Percentiles rank a stretch among this genome's conserved stretches.
These are phyloP conservation scores for Plusia festucae DNA, from an alignment of 2,888 invertebrate species.

Conservation along the genomic window DNA sequence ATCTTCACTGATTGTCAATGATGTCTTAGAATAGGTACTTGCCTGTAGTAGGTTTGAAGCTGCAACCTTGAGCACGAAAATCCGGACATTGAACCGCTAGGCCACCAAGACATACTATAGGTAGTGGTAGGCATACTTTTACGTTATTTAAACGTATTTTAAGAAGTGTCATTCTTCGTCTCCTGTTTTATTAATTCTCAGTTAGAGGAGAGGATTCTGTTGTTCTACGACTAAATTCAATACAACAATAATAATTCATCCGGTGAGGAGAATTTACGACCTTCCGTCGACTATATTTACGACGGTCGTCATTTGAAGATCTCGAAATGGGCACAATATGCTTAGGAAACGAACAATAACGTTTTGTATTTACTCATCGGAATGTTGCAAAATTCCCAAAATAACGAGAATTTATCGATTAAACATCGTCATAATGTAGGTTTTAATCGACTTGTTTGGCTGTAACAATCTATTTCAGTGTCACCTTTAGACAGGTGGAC, in stretches of 20 bases:
- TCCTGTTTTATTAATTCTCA: conserved; percentile 10
- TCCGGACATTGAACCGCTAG: too few relatives aligned
- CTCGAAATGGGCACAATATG: neutral
- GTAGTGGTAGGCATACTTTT: too few relatives aligned
- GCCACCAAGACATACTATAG: too few relatives aligned
- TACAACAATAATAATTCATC: conserved; percentile 30
- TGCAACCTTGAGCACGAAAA: too few relatives aligned
- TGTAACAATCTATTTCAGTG: conserved; percentile 37
- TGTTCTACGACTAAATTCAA: conserved; percentile 16
- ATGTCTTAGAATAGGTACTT: too few relatives aligned
- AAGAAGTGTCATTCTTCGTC: neutral
- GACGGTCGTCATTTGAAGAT: conserved; percentile 5
- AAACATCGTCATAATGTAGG: neutral
- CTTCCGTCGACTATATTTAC: conserved; percentile 11
- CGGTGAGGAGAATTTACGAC: conserved; percentile 34
- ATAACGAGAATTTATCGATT: conserved; percentile 9
- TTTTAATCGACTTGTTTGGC: neutral
- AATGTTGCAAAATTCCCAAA: neutral
- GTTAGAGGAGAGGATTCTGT: conserved; percentile 12
- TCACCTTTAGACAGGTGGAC: conserved; percentile 41
- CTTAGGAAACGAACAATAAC: conserved; percentile 12
- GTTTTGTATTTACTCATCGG: conserved; percentile 3
- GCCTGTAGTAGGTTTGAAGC: too few relatives aligned
- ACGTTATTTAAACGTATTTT: neutral
- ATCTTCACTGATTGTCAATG: too few relatives aligned